phyloP scores from a whole-genome alignment of 1,140 invertebrate genomes.

The Galleria mellonella region DNA sequence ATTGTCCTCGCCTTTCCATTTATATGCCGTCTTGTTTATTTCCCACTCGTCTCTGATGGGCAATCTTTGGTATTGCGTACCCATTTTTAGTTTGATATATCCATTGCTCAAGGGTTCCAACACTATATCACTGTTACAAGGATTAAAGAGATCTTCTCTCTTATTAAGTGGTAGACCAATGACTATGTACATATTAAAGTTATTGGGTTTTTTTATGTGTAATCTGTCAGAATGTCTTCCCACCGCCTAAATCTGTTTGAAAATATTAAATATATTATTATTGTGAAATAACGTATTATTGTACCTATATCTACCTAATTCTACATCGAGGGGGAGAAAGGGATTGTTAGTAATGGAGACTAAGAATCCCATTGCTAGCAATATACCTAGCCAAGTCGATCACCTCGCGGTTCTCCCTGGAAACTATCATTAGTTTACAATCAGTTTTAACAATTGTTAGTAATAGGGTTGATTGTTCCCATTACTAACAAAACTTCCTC shows the following conservation, averaged over 20 bases:
- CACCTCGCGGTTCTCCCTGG: too few relatives aligned
- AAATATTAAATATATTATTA: too few relatives aligned
- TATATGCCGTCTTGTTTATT: conserved; percentile 33
- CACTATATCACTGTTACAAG: conserved; percentile 28
- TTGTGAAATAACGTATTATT: too few relatives aligned
- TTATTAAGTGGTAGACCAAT: conserved; percentile 52
- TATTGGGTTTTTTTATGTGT: conserved; percentile 70
- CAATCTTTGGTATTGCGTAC: conserved; percentile 32
- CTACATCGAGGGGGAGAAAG: too few relatives aligned
- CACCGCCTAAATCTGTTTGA: conserved; percentile 51
- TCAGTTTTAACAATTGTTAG: too few relatives aligned
- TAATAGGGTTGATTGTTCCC: too few relatives aligned
- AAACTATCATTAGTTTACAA: too few relatives aligned
- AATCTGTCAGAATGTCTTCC: conserved; percentile 75
- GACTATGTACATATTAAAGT: conserved; percentile 75
- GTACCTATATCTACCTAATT: too few relatives aligned
- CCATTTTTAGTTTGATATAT: conserved; percentile 39
- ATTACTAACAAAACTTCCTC: too few relatives aligned
- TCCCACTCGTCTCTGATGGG: conserved; percentile 27
- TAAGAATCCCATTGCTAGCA: too few relatives aligned
- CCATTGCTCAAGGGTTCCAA: conserved; percentile 36
- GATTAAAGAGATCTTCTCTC: conserved; percentile 9
- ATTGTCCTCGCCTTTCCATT: conserved; percentile 34
- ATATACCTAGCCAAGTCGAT: too few relatives aligned
- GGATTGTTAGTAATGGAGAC: too few relatives aligned